These are phyloP conservation scores for Hippocampus kuda DNA, from an alignment of 2,797 vertebrate species.

Conservation along the genomic window DNA sequence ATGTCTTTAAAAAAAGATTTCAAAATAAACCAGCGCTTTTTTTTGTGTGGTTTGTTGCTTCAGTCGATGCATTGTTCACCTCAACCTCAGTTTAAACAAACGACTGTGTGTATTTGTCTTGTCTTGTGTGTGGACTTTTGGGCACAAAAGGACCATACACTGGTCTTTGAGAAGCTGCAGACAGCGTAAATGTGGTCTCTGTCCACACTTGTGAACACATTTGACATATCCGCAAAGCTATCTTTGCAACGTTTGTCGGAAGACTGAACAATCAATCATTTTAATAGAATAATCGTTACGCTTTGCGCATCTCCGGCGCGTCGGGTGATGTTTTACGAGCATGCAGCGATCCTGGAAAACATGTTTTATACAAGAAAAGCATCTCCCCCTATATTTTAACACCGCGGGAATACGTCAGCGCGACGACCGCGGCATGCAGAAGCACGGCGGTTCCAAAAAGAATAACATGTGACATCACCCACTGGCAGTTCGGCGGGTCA, in stretches of 20 bases:
- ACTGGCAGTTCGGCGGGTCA: constrained; percentile 14
- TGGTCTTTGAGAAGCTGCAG: constrained; percentile 1
- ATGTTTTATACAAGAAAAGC: not conserved
- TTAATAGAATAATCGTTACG: not conserved
- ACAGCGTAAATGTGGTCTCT: not conserved
- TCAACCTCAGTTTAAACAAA: constrained; percentile 3
- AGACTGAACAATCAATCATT: not conserved
- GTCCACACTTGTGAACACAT: not conserved
- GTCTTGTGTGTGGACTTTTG: not conserved
- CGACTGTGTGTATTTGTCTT: not conserved
- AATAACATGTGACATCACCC: constrained; percentile 11
- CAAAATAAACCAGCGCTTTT: not conserved
- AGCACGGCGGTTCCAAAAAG: constrained; percentile 5
- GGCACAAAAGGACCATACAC: not conserved
- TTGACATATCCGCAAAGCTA: not conserved
- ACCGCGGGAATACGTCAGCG: not conserved
- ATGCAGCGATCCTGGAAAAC: not conserved
- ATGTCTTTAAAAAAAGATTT: not conserved
- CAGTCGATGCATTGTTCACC: not conserved
- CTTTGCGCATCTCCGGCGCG: not conserved
- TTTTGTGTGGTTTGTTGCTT: not conserved
- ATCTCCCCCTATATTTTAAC: not conserved
- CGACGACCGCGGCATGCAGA: not conserved
- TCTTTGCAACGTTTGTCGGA: not conserved
- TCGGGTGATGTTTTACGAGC: not conserved